Evolutionary conservation across 1,140 invertebrate species (phyloP).

Genomic region (Temnothorax nylanderi): DNA sequence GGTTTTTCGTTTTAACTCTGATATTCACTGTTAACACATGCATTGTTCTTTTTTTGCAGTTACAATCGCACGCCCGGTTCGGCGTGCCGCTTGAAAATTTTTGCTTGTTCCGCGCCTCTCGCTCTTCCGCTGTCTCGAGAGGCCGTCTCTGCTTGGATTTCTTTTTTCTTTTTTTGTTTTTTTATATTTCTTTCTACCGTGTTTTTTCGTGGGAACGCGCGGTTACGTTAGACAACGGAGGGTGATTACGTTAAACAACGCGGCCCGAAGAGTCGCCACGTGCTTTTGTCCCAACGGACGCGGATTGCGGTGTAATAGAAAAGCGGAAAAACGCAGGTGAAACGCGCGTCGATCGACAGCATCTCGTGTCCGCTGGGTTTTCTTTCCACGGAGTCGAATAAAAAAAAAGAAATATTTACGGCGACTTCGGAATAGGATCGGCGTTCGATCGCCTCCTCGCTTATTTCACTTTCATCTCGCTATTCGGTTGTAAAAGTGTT

Average conservation of each 20-base stretch:
- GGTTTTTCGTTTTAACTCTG: constrained; percentile 58
- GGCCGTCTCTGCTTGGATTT: constrained; percentile 43
- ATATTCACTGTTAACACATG: constrained; percentile 79
- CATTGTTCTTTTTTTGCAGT: constrained; percentile 76
- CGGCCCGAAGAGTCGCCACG: constrained; percentile 6
- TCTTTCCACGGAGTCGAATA: not conserved
- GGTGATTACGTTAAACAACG: constrained; percentile 34
- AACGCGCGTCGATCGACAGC: constrained; percentile 18
- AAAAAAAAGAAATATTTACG: not conserved
- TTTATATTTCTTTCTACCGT: constrained; percentile 65
- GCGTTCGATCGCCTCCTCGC: not conserved
- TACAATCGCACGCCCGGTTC: constrained; percentile 34
- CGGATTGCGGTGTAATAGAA: constrained; percentile 47
- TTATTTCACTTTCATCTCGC: constrained; percentile 1
- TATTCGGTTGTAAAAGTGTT: constrained; percentile 15
- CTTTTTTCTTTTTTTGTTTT: constrained; percentile 25
- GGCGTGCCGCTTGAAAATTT: constrained; percentile 24
- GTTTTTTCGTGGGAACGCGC: constrained; percentile 67
- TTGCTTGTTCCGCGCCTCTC: constrained; percentile 32
- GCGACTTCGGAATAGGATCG: constrained; percentile 13
- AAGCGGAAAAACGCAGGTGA: constrained; percentile 48
- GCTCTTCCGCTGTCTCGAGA: constrained; percentile 4
- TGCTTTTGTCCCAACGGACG: constrained; percentile 34
- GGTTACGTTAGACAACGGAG: constrained; percentile 51
- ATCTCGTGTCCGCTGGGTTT: constrained; percentile 33